These are phyloP conservation scores for Geococcyx californianus DNA, from an alignment of 2,113 vertebrate species.

Conservation along the genomic window DNA sequence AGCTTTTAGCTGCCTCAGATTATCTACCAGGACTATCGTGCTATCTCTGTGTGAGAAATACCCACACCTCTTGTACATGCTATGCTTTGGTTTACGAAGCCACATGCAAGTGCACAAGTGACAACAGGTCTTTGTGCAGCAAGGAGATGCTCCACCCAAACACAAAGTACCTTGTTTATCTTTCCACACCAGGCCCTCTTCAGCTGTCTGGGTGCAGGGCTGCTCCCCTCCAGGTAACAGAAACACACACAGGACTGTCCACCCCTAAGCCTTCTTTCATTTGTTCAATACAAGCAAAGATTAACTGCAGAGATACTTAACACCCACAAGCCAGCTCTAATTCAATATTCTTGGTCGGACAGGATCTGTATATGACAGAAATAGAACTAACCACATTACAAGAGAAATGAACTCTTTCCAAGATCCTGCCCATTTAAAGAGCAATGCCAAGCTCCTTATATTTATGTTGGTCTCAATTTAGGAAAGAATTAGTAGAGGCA, in stretches of 20 bases:
- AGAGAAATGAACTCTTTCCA: constrained; percentile 15
- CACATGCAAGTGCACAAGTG: background rate
- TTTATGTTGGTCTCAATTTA: background rate
- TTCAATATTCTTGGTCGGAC: constrained; percentile 49
- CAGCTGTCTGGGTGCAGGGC: background rate
- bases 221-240: background rate
- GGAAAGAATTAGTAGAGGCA: background rate
- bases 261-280: background rate
- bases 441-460: background rate
- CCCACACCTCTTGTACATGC: background rate
- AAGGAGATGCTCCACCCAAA: background rate
- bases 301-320: constrained; percentile 3
- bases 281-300: constrained; percentile 18
- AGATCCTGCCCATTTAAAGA: constrained; percentile 38
- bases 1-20: background rate
- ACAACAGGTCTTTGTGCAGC: background rate
- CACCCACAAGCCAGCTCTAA: constrained; percentile 28
- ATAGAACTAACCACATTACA: constrained; percentile 52
- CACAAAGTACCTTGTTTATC: background rate
- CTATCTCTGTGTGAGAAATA: background rate
- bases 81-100: background rate
- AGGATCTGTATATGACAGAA: constrained; percentile 48
- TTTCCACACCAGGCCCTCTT: background rate
- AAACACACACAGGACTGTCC: background rate
- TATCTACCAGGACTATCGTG: background rate